Evolutionary conservation across 2,888 invertebrate species (phyloP).

Genomic region (Eudasyphora cyanicolor): DNA sequence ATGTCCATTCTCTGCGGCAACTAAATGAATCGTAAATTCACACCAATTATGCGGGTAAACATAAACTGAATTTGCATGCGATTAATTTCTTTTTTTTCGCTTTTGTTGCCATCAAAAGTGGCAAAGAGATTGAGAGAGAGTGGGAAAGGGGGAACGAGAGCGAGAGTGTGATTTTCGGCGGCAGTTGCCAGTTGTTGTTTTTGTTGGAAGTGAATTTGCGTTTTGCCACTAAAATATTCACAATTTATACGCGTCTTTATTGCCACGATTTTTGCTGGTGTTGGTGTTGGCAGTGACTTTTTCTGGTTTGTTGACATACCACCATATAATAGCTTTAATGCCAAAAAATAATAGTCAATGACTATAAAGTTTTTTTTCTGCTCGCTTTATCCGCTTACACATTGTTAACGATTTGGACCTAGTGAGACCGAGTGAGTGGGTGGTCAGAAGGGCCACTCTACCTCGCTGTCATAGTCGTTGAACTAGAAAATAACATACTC

Average conservation of each 20-base stretch:
- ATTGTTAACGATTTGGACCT: too few species aligned
- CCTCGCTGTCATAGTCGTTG: too few species aligned
- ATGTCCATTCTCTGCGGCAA: conserved; percentile 65
- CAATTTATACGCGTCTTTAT: conserved; percentile 34
- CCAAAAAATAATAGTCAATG: conserved; percentile 32
- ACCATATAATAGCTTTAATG: conserved; percentile 51
- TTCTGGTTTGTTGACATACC: conserved; percentile 47
- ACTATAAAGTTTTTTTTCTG: conserved; percentile 12
- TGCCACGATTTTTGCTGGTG: not conserved
- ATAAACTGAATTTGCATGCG: conserved; percentile 75
- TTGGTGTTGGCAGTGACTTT: conserved; percentile 17
- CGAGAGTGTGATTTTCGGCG: conserved; percentile 26
- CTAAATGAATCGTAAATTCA: conserved; percentile 79
- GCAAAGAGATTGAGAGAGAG: too few species aligned
- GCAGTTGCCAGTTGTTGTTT: conserved; percentile 13
- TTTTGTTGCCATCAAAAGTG: too few species aligned
- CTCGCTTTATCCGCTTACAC: too few species aligned
- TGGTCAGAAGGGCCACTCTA: too few species aligned
- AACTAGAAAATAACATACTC: too few species aligned
- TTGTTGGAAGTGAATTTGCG: conserved; percentile 16
- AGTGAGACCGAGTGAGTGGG: too few species aligned
- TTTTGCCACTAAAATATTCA: conserved; percentile 45
- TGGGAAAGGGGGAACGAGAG: too few species aligned
- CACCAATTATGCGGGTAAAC: conserved; percentile 78
- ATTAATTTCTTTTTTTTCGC: conserved; percentile 60